Evolutionary conservation across 2,888 invertebrate species (phyloP), one percentile per base, ranked within the genome.

Genomic region (Epinotia nisella): DNA sequence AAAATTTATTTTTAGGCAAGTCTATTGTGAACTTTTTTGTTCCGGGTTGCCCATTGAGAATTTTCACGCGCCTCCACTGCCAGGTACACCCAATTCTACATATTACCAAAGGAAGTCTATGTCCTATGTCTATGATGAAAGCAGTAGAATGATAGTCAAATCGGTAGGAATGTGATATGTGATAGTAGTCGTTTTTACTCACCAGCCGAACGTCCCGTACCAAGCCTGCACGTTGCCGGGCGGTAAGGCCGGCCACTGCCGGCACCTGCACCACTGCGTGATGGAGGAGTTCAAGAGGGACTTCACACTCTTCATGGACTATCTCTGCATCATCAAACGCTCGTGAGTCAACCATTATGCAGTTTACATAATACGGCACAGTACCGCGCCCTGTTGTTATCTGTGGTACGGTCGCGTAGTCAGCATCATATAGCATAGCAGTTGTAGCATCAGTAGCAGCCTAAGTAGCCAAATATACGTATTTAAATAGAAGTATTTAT

Each of bases 321-420:
- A 96, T 82, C 87, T 96, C 66, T 97, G 97, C 85, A 93, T 96
- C 53, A 96, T 96, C 74, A 95, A 96, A 77, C 93, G 95, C 81
- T 87, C 94, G 95, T 96, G 86, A 92, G 94, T 91, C 70, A 17
- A 51, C 4, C 64, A 29, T n/a, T 49, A n/a, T n/a, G 9, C 35
- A 3, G 15, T 15, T 4, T 15, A 3, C 45, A 15, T 15, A n/a
- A n/a, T n/a, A n/a, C n/a, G n/a, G n/a, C n/a, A 45, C 45, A 15
- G 15, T 15, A 15, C 45, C 7, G 29, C 29, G 29, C 29, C 29
- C 29, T 29, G 29, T 29, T 29, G 7, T 5, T 29, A 29, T 29
- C 29, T 29, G 29, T 29, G 29, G 29, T 29, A 29, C 29, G 29
- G 29, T 29, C 29, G 29, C 7, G 29, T 24, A 29, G 29, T 29